phyloP scores from a whole-genome alignment of 2,888 invertebrate species.

The Ochropleura leucogaster region DNA sequence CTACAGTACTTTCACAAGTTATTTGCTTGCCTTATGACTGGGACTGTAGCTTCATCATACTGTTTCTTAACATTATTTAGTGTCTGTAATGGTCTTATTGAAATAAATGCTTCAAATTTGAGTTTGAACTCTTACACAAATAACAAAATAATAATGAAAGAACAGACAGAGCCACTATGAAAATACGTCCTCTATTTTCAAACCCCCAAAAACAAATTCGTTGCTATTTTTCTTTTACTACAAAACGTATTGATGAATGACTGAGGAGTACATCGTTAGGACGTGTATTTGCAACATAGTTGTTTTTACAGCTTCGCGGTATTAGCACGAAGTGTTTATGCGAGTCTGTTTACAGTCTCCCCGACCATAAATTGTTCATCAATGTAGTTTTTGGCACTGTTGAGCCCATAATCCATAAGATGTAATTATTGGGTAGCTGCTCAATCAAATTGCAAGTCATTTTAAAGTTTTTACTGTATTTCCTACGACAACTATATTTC shows the following conservation, averaged over 20 bases:
- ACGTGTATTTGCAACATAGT: constrained; percentile 39
- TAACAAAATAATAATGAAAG: not conserved
- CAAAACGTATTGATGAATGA: constrained; percentile 23
- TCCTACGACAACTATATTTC: too few species aligned
- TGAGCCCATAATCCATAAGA: not conserved
- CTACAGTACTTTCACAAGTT: too few species aligned
- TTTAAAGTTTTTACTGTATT: not conserved
- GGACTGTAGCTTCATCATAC: too few species aligned
- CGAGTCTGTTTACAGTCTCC: constrained; percentile 41
- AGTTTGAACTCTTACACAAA: not conserved
- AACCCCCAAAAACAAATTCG: not conserved
- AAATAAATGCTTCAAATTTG: too few species aligned
- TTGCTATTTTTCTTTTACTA: constrained; percentile 6
- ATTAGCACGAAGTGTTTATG: constrained; percentile 31
- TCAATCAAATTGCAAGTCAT: not conserved
- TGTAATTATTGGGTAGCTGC: not conserved
- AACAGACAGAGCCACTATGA: not conserved
- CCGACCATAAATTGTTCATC: constrained; percentile 36
- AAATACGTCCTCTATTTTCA: not conserved
- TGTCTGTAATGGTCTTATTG: too few species aligned
- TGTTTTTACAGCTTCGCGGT: constrained; percentile 29
- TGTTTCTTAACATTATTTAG: too few species aligned
- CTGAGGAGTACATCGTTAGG: constrained; percentile 17
- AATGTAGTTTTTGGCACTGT: constrained; percentile 39
- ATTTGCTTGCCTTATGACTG: too few species aligned